A percentile compares a stretch with the other conserved stretches of the same genome.
phyloP scores from a whole-genome alignment of 2,113 vertebrate species.

The Sebastes fasciatus region DNA sequence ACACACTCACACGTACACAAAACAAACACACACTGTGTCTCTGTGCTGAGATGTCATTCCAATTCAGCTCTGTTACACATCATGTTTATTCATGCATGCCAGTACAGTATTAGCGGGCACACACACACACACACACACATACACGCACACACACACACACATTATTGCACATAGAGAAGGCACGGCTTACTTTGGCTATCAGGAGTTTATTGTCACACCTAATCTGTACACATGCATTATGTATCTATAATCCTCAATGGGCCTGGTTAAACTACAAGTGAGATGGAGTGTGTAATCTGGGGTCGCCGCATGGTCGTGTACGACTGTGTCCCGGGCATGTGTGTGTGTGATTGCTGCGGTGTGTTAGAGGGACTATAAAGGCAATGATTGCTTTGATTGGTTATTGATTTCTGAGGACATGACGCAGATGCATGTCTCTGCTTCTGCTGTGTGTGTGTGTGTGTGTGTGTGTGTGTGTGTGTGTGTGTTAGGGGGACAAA shows the following conservation, averaged over 20 bases:
- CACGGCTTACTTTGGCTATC: conserved; percentile 81
- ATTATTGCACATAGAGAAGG: conserved; percentile 53
- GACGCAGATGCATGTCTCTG: conserved; percentile 49
- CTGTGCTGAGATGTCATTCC: conserved; percentile 78
- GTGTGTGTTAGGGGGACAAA: conserved; percentile 40
- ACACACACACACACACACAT: conserved; percentile 16
- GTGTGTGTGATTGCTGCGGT: conserved; percentile 47
- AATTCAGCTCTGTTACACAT: conserved; percentile 83
- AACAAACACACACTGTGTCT: conserved; percentile 54
- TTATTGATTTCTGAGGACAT: conserved; percentile 77
- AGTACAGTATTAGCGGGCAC: conserved; percentile 69
- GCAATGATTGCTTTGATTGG: conserved; percentile 83
- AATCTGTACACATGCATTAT: conserved; percentile 83
- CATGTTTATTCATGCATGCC: conserved; percentile 86
- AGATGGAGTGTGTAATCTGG: conserved; percentile 77
- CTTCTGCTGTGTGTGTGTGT: conserved; percentile 29
- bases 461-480: conserved; percentile 2
- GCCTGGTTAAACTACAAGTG: conserved; percentile 74
- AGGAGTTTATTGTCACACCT: conserved; percentile 84
- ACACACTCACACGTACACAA: conserved; percentile 39
- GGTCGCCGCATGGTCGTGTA: conserved; percentile 48
- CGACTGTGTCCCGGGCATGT: conserved; percentile 14
- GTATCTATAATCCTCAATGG: conserved; percentile 79
- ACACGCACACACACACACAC: conserved; percentile 16
- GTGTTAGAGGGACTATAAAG: conserved; percentile 76